phyloP scores from a whole-genome alignment of 2,888 invertebrate genomes.

The Lamellibrachia satsuma region DNA sequence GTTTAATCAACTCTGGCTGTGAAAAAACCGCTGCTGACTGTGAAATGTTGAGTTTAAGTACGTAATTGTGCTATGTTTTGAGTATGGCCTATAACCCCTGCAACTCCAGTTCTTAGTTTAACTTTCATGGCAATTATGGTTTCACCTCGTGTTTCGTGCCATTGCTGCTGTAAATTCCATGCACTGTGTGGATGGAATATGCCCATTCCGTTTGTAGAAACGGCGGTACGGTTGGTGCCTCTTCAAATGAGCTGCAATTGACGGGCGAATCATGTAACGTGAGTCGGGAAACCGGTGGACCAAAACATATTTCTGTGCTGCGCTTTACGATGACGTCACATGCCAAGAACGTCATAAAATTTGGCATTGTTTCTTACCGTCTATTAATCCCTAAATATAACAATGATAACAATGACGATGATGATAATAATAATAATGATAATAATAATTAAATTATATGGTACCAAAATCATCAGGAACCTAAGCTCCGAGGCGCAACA shows the following conservation, averaged over 20 bases:
- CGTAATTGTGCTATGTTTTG: neutral
- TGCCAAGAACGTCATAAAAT: neutral
- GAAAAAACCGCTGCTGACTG: no score
- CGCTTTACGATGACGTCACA: neutral
- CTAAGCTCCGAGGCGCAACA: no score
- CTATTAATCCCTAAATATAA: no score
- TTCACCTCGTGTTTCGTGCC: neutral
- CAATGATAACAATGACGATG: no score
- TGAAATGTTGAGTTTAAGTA: no score
- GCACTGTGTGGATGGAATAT: neutral
- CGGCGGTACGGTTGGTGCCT: neutral
- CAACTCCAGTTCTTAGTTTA: no score
- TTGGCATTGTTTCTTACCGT: neutral
- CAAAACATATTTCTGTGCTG: neutral
- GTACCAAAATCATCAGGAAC: no score
- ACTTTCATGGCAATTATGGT: neutral
- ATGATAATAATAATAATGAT: no score
- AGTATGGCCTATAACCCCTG: neutral
- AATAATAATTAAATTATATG: no score
- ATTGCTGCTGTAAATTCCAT: neutral
- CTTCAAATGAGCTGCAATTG: neutral
- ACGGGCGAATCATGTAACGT: neutral
- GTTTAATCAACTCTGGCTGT: no score
- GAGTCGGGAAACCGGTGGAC: neutral
- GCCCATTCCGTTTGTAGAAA: neutral